These are phyloP conservation scores for Nibea coibor DNA, from an alignment of 2,113 vertebrate genomes.

Conservation along the genomic window DNA sequence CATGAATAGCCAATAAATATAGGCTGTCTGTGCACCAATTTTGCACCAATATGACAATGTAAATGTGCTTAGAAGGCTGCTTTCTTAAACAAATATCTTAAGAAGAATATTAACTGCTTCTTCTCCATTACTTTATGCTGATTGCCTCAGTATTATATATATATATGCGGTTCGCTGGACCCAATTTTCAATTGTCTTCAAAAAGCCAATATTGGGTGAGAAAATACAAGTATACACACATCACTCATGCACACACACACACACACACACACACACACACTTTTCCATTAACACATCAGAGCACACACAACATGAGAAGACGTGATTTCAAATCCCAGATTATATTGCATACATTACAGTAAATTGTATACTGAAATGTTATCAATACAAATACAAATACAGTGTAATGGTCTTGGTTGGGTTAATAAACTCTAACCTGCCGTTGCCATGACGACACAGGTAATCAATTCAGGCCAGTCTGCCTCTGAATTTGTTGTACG, in stretches of 20 bases:
- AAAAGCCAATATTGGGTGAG: not conserved
- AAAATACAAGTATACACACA: not conserved
- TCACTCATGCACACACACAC: not conserved
- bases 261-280: not conserved
- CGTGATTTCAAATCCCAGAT: conserved; percentile 45
- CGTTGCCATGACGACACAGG: conserved; percentile 3
- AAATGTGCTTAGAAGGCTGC: too few species aligned
- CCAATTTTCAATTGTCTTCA: too few species aligned
- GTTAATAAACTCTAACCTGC: not conserved
- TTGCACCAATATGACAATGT: too few species aligned
- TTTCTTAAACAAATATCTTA: too few species aligned
- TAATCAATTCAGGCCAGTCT: not conserved
- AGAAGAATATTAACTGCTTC: too few species aligned
- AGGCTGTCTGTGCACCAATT: too few species aligned
- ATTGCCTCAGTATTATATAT: too few species aligned
- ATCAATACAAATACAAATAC: conserved; percentile 49
- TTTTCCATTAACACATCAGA: not conserved
- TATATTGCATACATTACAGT: conserved; percentile 60
- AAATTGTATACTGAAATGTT: conserved; percentile 47
- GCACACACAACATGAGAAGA: conserved; percentile 32
- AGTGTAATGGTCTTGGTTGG: conserved; percentile 48
- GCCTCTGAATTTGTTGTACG: conserved; percentile 5
- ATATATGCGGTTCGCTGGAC: too few species aligned
- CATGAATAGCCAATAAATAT: too few species aligned
- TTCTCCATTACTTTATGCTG: too few species aligned